Evolutionary conservation across 2,797 vertebrate species (phyloP).

Genomic region (Bryconaethiops microstoma): DNA sequence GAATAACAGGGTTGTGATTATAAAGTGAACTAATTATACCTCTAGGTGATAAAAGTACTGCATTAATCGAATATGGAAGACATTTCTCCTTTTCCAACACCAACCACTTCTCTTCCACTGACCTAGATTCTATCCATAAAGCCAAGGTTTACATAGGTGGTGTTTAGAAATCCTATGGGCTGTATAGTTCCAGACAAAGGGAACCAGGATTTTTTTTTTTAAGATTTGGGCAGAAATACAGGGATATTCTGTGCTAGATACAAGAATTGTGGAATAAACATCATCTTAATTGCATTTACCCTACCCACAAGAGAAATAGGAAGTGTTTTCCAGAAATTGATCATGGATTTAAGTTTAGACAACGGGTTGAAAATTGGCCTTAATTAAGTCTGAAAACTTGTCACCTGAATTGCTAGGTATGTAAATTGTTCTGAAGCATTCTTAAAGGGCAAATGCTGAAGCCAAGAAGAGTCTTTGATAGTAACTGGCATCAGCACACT

Average conservation of each 20-base stretch:
- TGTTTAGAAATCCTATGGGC: not conserved
- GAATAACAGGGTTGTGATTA: slow-evolving; percentile 15
- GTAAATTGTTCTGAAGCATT: not conserved
- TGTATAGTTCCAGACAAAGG: slow-evolving; percentile 30
- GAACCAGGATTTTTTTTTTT: not conserved
- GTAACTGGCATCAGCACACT: not conserved
- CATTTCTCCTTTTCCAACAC: not conserved
- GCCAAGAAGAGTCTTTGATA: not conserved
- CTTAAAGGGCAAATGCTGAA: slow-evolving; percentile 1
- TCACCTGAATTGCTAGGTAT: not conserved
- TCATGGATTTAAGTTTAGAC: not conserved
- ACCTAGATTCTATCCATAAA: not conserved
- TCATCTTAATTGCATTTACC: slow-evolving; percentile 4
- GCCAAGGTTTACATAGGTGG: not conserved
- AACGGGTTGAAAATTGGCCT: not conserved
- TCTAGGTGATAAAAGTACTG: slow-evolving; percentile 20
- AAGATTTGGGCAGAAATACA: slow-evolving; percentile 8
- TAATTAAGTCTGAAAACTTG: not conserved
- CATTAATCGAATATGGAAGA: not conserved
- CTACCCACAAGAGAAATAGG: slow-evolving; percentile 9
- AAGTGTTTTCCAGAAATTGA: not conserved
- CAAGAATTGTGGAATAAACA: not conserved
- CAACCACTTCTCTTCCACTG: too few species aligned
- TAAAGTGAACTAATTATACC: slow-evolving; percentile 9
- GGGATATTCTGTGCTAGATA: slow-evolving; percentile 1